Percentiles rank a stretch among this genome's conserved stretches.
These are phyloP conservation scores for Tribolium freemani DNA, from an alignment of 2,888 invertebrate genomes.

Conservation along the genomic window DNA sequence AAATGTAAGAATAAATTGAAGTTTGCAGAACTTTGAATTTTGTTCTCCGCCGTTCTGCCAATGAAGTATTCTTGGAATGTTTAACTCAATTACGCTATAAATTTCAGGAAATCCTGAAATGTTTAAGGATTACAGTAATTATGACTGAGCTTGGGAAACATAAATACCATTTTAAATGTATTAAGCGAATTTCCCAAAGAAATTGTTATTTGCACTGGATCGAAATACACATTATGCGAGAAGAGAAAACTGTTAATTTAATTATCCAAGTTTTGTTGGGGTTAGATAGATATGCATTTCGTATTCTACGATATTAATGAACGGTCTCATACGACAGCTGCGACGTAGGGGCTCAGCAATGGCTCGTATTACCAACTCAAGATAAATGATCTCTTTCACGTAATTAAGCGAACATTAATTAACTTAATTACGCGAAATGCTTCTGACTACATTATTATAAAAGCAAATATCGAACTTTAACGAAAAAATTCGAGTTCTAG, in stretches of 20 bases:
- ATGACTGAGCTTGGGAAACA: too few relatives aligned
- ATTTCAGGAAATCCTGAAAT: too few relatives aligned
- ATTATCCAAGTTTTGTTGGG: constrained; percentile 27
- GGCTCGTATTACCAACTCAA: constrained; percentile 48
- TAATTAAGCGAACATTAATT: constrained; percentile 51
- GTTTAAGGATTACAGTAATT: too few relatives aligned
- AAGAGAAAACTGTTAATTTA: constrained; percentile 29
- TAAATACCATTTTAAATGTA: too few relatives aligned
- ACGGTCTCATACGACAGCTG: constrained; percentile 45
- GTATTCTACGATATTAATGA: constrained; percentile 47
- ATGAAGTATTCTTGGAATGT: too few relatives aligned
- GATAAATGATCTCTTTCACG: constrained; percentile 50
- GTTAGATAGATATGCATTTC: constrained; percentile 39
- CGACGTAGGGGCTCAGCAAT: constrained; percentile 42
- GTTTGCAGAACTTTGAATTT: too few relatives aligned
- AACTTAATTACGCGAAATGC: constrained; percentile 48
- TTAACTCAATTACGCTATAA: too few relatives aligned
- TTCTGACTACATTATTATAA: constrained; percentile 33
- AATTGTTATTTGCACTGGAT: background rate
- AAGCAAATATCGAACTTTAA: constrained; percentile 15
- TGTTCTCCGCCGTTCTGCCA: too few relatives aligned
- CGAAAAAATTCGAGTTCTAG: background rate
- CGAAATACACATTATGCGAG: constrained; percentile 32
- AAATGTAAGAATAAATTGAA: too few relatives aligned
- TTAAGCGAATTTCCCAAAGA: too few relatives aligned